Conservation (phyloP, 1,140 invertebrate species). For the silkworm (Bombyx mori) region DNA sequence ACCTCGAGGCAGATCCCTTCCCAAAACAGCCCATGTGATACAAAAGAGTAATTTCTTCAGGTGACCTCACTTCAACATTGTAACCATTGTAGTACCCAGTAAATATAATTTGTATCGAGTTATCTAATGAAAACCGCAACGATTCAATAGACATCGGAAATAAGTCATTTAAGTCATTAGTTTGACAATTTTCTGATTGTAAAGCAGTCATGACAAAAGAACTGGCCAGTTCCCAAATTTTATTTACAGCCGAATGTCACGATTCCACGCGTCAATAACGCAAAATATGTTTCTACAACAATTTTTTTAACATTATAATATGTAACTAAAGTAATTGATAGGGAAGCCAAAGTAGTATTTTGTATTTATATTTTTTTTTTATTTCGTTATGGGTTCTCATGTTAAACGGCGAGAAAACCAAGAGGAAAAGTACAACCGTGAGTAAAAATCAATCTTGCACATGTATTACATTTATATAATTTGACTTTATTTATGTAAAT, state of each 20-base stretch:
- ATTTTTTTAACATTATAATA: constrained; percentile 35
- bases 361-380: constrained; percentile 17
- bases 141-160: constrained; percentile 42
- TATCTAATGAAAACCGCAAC: constrained; percentile 45
- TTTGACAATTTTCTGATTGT: constrained; percentile 50
- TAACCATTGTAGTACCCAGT: constrained; percentile 76
- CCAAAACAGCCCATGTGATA: constrained; percentile 83
- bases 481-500: no score
- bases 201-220: constrained; percentile 57
- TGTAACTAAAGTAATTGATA: background rate
- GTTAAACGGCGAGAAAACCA: background rate
- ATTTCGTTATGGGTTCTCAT: constrained; percentile 1
- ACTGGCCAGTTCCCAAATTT: constrained; percentile 60
- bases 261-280: constrained; percentile 21
- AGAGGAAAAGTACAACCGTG: constrained; percentile 4
- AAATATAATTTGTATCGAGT: constrained; percentile 65
- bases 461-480: no score
- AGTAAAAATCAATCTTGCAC: background rate
- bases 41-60: constrained; percentile 73
- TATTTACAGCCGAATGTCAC: constrained; percentile 61
- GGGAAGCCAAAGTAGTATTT: background rate
- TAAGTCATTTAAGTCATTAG: constrained; percentile 39
- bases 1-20: constrained; percentile 77
- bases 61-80: constrained; percentile 75
- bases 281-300: constrained; percentile 25